Evolutionary conservation across 2,888 invertebrate species (phyloP).

Genomic region (Ethmia dodecea): DNA sequence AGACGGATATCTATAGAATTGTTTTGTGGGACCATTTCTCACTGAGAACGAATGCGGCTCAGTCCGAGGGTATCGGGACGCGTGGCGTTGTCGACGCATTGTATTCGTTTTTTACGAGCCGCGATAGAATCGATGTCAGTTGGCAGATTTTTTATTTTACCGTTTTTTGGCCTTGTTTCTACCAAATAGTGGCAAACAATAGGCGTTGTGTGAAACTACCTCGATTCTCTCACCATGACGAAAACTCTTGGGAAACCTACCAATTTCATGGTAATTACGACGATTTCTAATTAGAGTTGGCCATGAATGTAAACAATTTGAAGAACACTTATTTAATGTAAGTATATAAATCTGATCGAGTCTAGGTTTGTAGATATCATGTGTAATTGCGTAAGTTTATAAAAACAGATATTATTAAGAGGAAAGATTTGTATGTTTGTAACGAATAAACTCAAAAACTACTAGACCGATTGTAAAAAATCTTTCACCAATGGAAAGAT

Average conservation of each 20-base stretch:
- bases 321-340: too few relatives aligned
- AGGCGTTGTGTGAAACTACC: constrained; percentile 6
- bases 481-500: too few relatives aligned
- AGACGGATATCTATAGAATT: constrained; percentile 17
- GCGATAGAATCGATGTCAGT: constrained; percentile 75
- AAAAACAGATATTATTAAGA: too few relatives aligned
- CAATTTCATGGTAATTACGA: constrained; percentile 5
- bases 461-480: too few relatives aligned
- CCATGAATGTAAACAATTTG: too few relatives aligned
- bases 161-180: constrained; percentile 71
- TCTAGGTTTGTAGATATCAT: too few relatives aligned
- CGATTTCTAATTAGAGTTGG: background rate
- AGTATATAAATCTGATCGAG: too few relatives aligned
- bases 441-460: too few relatives aligned
- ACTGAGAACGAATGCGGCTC: constrained; percentile 25
- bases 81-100: constrained; percentile 57
- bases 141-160: constrained; percentile 75
- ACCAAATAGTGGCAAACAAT: constrained; percentile 27
- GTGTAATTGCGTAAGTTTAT: too few relatives aligned
- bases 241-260: constrained; percentile 1
- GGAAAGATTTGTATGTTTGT: too few relatives aligned
- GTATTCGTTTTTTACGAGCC: constrained; percentile 66
- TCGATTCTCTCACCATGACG: constrained; percentile 1
- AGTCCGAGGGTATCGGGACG: constrained; percentile 69
- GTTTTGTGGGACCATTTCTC: constrained; percentile 32